Evolutionary conservation across 2,888 invertebrate genomes (phyloP), one percentile per base, ranked within the genome.

Genomic region (Notodonta ziczac): DNA sequence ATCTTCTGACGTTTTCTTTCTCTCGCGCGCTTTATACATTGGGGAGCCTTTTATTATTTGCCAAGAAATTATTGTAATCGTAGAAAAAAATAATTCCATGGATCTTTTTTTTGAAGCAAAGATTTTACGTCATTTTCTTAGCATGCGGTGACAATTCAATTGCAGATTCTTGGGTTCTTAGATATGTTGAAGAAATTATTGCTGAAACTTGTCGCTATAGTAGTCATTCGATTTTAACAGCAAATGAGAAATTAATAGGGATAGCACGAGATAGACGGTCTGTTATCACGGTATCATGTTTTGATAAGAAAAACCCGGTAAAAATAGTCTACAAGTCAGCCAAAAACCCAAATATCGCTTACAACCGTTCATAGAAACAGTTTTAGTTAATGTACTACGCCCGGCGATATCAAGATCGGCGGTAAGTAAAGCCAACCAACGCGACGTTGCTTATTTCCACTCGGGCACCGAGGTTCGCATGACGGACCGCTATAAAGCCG

Each of bases 1-100:
- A 83, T 87, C 86, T 85, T 83, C 78, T 65, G 77, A 72, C 73
- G 78, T 81, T 84, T 46, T 13, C 46, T n/a, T n/a, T n/a, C n/a
- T n/a, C n/a, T n/a, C n/a, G 46, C 42, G 8, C 42, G 42, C 42
- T 42, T 10, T 8, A 12, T 7, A 40, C 0, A 1, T 6, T 40
- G 6, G 7, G 7, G 1, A 40, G 40, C 44, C 12, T 44, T 44
- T 44, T 44, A 12, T 44, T 44, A 5, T 44, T 12, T 44, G 9
- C 12, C 5, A 4, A 10, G 5, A 0, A 12, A 44, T 44, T 9
- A 44, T 3, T 44, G 40, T 9, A 24, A 24, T 24, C 24, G 24
- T 24, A 24, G 1, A 24, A 24, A 24, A n/a, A 24, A 1, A 1
- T 24, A 2, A 24, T 24, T 24, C 2, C 24, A 24, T 2, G 24